phyloP scores from a whole-genome alignment of 1,140 invertebrate genomes.

The Drosophila nigrodunni region DNA sequence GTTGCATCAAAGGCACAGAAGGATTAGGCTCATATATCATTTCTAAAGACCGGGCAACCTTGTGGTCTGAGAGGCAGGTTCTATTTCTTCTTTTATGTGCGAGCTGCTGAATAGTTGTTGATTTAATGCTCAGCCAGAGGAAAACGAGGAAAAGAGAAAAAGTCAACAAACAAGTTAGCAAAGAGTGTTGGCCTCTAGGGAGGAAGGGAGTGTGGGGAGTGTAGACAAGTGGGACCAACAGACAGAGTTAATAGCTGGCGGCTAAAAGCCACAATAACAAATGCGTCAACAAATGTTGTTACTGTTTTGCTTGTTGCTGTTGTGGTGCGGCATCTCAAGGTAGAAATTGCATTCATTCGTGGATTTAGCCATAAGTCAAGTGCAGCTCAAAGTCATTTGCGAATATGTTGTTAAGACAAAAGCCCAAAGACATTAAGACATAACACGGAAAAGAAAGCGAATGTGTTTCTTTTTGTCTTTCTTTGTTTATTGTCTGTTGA shows the following conservation, averaged over 20 bases:
- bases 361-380: slow-evolving; percentile 65
- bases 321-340: slow-evolving; percentile 59
- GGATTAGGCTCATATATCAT: slow-evolving; percentile 28
- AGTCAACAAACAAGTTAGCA: slow-evolving; percentile 53
- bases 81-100: slow-evolving; percentile 25
- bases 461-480: slow-evolving; percentile 2
- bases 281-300: slow-evolving; percentile 30
- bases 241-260: slow-evolving; percentile 40
- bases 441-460: slow-evolving; percentile 65
- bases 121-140: slow-evolving; percentile 36
- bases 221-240: neutral
- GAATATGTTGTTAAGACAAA: slow-evolving; percentile 39
- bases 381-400: slow-evolving; percentile 52
- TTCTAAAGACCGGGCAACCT: slow-evolving; percentile 33
- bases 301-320: slow-evolving; percentile 22
- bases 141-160: slow-evolving; percentile 40
- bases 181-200: neutral
- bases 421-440: slow-evolving; percentile 46
- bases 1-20: neutral
- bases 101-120: slow-evolving; percentile 50
- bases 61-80: slow-evolving; percentile 38
- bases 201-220: neutral
- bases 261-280: slow-evolving; percentile 35
- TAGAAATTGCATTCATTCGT: slow-evolving; percentile 46
- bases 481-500: slow-evolving; percentile 26